phyloP scores from a whole-genome alignment of 2,888 invertebrate genomes.

The Malthinus flaveolus region DNA sequence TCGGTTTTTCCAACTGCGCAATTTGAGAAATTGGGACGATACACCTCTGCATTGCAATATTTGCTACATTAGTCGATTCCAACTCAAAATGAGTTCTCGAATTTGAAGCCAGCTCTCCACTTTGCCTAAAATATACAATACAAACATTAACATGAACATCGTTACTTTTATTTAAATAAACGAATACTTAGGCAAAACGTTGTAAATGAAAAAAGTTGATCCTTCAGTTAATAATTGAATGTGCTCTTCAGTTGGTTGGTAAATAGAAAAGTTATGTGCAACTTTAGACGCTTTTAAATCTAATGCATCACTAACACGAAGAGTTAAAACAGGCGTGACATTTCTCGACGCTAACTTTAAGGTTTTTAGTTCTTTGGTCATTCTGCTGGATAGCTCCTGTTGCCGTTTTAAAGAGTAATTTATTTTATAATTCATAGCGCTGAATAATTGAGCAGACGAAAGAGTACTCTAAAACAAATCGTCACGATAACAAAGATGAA shows the following conservation, averaged over 20 bases:
- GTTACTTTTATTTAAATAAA: not conserved
- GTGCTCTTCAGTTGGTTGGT: slow-evolving; percentile 70
- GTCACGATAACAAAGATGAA: not conserved
- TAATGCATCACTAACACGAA: slow-evolving; percentile 54
- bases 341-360: slow-evolving; percentile 42
- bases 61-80: slow-evolving; percentile 9
- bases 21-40: slow-evolving; percentile 56
- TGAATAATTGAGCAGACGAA: slow-evolving; percentile 52
- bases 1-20: slow-evolving; percentile 47
- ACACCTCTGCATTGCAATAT: slow-evolving; percentile 40
- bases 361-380: slow-evolving; percentile 37
- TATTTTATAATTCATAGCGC: slow-evolving; percentile 53
- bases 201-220: slow-evolving; percentile 61
- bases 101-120: slow-evolving; percentile 41
- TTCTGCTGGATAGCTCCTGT: slow-evolving; percentile 36
- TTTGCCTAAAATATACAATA: slow-evolving; percentile 36
- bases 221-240: slow-evolving; percentile 65
- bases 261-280: slow-evolving; percentile 64
- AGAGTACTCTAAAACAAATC: slow-evolving; percentile 53
- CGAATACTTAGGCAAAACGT: slow-evolving; percentile 57
- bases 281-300: slow-evolving; percentile 34
- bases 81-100: slow-evolving; percentile 40
- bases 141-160: too few species aligned
- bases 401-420: slow-evolving; percentile 48
- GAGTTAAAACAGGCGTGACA: slow-evolving; percentile 54